Conservation (phyloP, 2,797 vertebrate genomes). For the Erithacus rubecula region DNA sequence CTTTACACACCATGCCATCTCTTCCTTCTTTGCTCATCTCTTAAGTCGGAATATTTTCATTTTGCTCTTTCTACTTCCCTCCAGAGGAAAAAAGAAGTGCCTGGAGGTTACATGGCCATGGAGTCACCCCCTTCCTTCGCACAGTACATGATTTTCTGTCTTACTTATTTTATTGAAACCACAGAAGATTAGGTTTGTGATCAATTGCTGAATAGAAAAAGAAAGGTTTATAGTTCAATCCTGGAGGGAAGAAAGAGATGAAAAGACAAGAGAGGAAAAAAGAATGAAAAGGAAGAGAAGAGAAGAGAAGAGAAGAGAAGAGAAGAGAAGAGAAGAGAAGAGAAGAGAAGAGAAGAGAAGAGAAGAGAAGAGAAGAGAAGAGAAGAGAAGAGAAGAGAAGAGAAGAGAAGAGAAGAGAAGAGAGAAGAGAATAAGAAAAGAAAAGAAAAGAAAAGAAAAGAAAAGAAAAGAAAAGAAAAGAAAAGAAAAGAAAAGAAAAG, state of each 20-base stretch:
- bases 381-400: rapidly evolving
- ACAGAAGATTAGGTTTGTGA: background rate
- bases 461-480: rapidly evolving
- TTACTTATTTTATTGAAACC: background rate
- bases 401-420: background rate
- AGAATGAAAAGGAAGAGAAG: too few relatives aligned
- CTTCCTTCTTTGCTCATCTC: background rate
- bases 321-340: too few relatives aligned
- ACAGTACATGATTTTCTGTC: background rate
- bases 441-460: rapidly evolving
- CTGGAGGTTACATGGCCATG: background rate
- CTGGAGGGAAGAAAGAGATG: background rate
- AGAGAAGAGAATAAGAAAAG: rapidly evolving
- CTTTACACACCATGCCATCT: background rate
- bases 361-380: too few relatives aligned
- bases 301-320: rapidly evolving
- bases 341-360: background rate
- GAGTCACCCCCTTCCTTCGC: background rate
- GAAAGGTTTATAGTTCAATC: background rate
- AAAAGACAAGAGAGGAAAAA: background rate
- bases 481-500: background rate
- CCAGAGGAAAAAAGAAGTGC: background rate
- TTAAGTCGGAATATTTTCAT: background rate
- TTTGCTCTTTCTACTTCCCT: background rate
- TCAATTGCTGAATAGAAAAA: background rate